Conservation (phyloP, 2,888 invertebrate genomes). For the Nymphalis polychloros region DNA sequence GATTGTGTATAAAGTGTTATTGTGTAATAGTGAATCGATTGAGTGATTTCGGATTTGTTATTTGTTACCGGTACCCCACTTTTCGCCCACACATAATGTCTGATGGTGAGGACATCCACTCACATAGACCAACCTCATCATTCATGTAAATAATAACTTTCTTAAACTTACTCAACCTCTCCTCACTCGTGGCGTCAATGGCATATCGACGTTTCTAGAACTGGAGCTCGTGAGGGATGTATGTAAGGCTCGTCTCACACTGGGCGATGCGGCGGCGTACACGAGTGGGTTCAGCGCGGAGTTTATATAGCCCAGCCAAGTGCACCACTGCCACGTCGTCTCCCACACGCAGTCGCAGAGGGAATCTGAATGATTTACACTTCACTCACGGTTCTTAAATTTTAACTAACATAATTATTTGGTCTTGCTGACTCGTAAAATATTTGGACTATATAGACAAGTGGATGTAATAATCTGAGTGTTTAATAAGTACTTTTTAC, state of each 20-base stretch:
- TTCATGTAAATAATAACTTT: background rate
- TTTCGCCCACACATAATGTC: too few species aligned
- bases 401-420: too few species aligned
- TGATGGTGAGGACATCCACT: too few species aligned
- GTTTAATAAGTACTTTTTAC: too few species aligned
- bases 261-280: conserved; percentile 81
- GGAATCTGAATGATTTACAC: conserved; percentile 60
- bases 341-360: conserved; percentile 77
- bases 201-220: conserved; percentile 48
- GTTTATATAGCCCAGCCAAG: conserved; percentile 87
- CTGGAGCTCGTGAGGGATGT: conserved; percentile 49
- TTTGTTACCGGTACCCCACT: too few species aligned
- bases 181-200: conserved; percentile 45
- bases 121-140: too few species aligned
- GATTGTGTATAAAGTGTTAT: too few species aligned
- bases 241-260: conserved; percentile 61
- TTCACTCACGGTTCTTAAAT: background rate
- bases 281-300: conserved; percentile 86
- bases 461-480: too few species aligned
- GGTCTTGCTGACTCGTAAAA: too few species aligned
- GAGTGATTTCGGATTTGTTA: too few species aligned
- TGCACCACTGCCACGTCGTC: conserved; percentile 82
- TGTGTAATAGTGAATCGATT: too few species aligned
- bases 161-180: conserved; percentile 36
- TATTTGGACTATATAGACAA: too few species aligned